Percentiles rank a stretch among this genome's conserved stretches.
phyloP scores from a whole-genome alignment of 2,113 vertebrate genomes.

The Plectropomus leopardus region DNA sequence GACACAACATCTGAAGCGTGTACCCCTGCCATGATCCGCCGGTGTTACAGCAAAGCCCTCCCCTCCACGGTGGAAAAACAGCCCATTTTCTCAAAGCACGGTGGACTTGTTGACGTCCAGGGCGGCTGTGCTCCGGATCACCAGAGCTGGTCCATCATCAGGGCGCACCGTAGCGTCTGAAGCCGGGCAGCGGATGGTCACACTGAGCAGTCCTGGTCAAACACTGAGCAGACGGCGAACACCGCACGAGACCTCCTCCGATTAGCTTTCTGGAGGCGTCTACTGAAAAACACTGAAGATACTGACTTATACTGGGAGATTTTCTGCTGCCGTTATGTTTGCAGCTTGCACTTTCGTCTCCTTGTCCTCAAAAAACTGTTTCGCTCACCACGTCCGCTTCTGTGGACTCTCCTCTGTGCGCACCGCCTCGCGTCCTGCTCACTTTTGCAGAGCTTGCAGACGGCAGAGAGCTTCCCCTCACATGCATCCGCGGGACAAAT shows the following conservation, averaged over 20 bases:
- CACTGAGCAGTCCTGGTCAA: slow-evolving; percentile 30
- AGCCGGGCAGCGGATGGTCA: slow-evolving; percentile 33
- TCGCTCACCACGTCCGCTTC: slow-evolving; percentile 35
- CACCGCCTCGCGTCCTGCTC: slow-evolving; percentile 26
- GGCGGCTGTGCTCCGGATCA: slow-evolving; percentile 34
- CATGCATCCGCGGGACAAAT: slow-evolving; percentile 79
- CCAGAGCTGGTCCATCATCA: slow-evolving; percentile 28
- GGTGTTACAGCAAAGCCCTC: slow-evolving; percentile 71
- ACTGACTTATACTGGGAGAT: background rate
- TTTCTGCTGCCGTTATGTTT: background rate
- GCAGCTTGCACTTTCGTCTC: slow-evolving; percentile 26
- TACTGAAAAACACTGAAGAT: slow-evolving; percentile 7
- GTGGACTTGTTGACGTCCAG: slow-evolving; percentile 50
- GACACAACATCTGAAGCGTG: slow-evolving; percentile 79
- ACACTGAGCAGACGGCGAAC: slow-evolving; percentile 53
- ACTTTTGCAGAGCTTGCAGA: slow-evolving; percentile 58
- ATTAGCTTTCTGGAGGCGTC: slow-evolving; percentile 39
- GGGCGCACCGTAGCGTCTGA: slow-evolving; percentile 43
- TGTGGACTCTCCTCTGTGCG: slow-evolving; percentile 21
- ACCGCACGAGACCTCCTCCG: slow-evolving; percentile 21
- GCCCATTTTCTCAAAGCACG: slow-evolving; percentile 64
- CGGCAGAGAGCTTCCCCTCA: slow-evolving; percentile 36
- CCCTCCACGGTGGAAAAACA: slow-evolving; percentile 36
- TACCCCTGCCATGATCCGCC: slow-evolving; percentile 83
- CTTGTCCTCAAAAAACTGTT: slow-evolving; percentile 11